Percentiles rank a stretch among this genome's conserved stretches.
Conservation (phyloP, 2,888 invertebrate species). For the Hololepta plana region DNA sequence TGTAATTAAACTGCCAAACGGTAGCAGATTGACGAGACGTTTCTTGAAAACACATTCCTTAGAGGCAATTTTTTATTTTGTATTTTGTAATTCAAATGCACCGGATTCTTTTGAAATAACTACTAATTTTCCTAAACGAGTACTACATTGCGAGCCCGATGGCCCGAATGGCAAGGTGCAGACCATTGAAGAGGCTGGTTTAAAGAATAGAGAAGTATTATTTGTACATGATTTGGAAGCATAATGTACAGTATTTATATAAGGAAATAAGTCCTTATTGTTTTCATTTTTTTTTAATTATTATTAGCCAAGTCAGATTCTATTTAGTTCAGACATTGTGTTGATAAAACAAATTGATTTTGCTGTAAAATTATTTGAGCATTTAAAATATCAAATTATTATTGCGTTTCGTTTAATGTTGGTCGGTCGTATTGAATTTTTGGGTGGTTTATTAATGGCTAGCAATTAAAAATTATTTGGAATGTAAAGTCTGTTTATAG, state of each 20-base stretch:
- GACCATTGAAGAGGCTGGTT: constrained; percentile 58
- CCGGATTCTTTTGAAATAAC: constrained; percentile 90
- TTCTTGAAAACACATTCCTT: constrained; percentile 68
- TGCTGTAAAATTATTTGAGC: too few species aligned
- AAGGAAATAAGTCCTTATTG: too few species aligned
- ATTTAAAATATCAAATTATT: too few species aligned
- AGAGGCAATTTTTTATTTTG: constrained; percentile 81
- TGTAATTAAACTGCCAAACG: constrained; percentile 82
- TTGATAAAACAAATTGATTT: too few species aligned
- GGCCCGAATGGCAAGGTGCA: constrained; percentile 24
- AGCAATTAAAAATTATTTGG: too few species aligned
- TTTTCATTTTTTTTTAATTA: too few species aligned
- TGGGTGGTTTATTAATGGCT: too few species aligned
- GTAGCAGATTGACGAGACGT: constrained; percentile 70
- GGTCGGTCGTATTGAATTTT: too few species aligned
- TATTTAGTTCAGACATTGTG: too few species aligned
- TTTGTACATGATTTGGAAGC: constrained; percentile 90
- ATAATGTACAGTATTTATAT: constrained; percentile 26
- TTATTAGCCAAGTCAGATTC: too few species aligned
- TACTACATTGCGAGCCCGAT: constrained; percentile 44
- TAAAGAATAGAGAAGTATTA: constrained; percentile 78
- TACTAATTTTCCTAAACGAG: constrained; percentile 84
- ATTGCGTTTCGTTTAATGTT: too few species aligned
- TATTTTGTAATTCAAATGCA: constrained; percentile 86
- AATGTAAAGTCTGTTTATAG: too few species aligned